phyloP scores from a whole-genome alignment of 2,888 invertebrate genomes.

The Sarcophaga caerulescens region DNA sequence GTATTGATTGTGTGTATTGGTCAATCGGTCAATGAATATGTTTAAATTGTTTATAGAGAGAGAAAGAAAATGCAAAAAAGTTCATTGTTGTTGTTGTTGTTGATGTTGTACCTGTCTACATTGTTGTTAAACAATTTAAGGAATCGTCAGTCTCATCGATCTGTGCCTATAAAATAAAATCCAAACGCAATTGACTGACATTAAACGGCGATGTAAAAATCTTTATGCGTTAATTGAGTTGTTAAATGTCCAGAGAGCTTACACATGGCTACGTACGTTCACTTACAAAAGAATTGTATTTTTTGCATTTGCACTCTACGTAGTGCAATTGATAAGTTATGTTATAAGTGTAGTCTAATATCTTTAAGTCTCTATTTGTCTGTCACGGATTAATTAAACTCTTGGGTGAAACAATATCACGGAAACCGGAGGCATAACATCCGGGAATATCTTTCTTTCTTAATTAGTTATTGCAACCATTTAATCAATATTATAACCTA shows the following conservation, averaged over 20 bases:
- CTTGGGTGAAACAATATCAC: too few relatives aligned
- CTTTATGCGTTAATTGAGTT: constrained; percentile 73
- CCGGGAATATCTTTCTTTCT: too few relatives aligned
- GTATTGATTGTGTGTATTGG: background rate
- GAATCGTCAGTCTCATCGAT: constrained; percentile 24
- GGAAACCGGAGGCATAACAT: too few relatives aligned
- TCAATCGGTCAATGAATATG: background rate
- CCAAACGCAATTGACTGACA: constrained; percentile 54
- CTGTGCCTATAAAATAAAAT: constrained; percentile 20
- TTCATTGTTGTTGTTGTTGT: background rate
- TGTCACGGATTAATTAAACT: too few relatives aligned
- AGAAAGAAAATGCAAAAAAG: background rate
- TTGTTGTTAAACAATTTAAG: constrained; percentile 55
- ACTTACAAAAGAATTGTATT: too few relatives aligned
- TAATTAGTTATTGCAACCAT: too few relatives aligned
- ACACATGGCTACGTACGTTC: background rate
- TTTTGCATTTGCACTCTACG: too few relatives aligned
- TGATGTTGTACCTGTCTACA: constrained; percentile 28
- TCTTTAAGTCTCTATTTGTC: too few relatives aligned
- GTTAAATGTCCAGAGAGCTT: constrained; percentile 71
- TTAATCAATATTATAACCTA: too few relatives aligned
- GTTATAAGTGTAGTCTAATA: too few relatives aligned
- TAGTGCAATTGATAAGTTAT: too few relatives aligned
- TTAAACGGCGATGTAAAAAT: constrained; percentile 63
- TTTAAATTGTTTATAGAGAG: background rate